phyloP scores from a whole-genome alignment of 35 echinoderm and acorn worm species.

The Chiridota heheva region DNA sequence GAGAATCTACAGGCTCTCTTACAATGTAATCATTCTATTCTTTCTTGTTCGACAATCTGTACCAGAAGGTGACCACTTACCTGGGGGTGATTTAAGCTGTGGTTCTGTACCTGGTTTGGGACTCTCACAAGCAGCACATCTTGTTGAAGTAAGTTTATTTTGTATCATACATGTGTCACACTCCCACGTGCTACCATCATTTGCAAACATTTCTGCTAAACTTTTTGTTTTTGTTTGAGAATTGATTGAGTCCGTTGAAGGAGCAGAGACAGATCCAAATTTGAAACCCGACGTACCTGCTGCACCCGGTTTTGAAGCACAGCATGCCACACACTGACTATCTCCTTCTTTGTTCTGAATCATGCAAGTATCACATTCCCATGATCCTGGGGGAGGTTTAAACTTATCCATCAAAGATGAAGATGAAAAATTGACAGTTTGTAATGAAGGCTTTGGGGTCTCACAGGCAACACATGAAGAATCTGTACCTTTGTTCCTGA shows the following conservation, averaged over 20 bases:
- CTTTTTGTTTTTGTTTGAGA: background rate
- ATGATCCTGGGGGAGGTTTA: slow-evolving; percentile 45
- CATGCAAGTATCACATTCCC: slow-evolving; percentile 58
- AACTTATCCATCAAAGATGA: slow-evolving; percentile 59
- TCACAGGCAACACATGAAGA: slow-evolving; percentile 37
- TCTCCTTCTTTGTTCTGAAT: slow-evolving; percentile 35
- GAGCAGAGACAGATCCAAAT: background rate
- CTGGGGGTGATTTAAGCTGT: slow-evolving; percentile 61
- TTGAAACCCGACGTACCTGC: background rate
- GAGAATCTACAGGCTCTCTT: background rate
- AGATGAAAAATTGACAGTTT: background rate
- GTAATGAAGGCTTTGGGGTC: slow-evolving; percentile 12
- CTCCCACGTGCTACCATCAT: slow-evolving; percentile 48
- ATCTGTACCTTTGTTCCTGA: slow-evolving; percentile 6
- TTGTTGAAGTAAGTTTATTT: slow-evolving; percentile 65
- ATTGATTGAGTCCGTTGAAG: no score
- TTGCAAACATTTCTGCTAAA: slow-evolving; percentile 46
- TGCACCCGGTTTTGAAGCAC: slow-evolving; percentile 35
- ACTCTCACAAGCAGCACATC: slow-evolving; percentile 79
- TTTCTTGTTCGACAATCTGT: background rate
- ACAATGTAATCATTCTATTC: background rate
- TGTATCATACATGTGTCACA: slow-evolving; percentile 86
- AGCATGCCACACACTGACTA: slow-evolving; percentile 43
- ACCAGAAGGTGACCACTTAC: slow-evolving; percentile 16
- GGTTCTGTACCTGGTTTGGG: slow-evolving; percentile 76